These are phyloP conservation scores for Loxodonta africana DNA, from an alignment of 2,113 vertebrate genomes.

Conservation along the genomic window DNA sequence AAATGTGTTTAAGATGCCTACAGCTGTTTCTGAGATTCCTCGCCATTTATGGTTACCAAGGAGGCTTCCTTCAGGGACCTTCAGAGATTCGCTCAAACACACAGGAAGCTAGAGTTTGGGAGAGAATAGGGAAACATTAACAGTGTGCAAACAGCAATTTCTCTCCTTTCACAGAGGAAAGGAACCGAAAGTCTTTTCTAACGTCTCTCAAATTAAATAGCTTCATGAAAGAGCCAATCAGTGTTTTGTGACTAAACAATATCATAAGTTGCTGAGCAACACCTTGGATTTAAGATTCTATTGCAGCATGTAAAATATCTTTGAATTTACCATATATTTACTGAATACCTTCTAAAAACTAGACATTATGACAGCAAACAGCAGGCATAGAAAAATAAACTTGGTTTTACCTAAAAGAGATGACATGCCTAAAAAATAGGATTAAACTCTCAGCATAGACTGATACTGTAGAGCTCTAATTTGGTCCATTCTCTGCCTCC, in stretches of 20 bases:
- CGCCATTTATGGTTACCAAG: neutral
- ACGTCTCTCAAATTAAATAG: conserved; percentile 30
- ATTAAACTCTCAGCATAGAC: neutral
- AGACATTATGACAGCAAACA: neutral
- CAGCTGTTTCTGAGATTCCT: neutral
- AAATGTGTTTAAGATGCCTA: neutral
- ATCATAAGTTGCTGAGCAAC: conserved; percentile 61
- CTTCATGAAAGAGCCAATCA: conserved; percentile 53
- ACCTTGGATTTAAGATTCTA: neutral
- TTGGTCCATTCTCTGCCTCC: neutral
- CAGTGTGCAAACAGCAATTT: neutral
- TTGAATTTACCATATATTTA: neutral
- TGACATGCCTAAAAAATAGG: neutral
- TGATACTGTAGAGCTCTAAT: neutral
- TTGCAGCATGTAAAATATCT: neutral
- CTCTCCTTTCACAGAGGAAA: neutral
- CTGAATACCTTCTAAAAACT: neutral
- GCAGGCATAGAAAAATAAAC: neutral
- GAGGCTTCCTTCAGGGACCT: neutral
- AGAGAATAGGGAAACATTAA: neutral
- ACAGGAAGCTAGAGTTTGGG: conserved; percentile 35
- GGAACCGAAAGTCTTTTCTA: conserved; percentile 72
- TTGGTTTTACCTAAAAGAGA: neutral
- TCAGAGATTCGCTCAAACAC: conserved; percentile 57
- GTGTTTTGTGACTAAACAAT: neutral